Base-by-base conservation (phyloP, 1,140 invertebrate species). In the Pseudomyrmex dendroicus region DNA sequence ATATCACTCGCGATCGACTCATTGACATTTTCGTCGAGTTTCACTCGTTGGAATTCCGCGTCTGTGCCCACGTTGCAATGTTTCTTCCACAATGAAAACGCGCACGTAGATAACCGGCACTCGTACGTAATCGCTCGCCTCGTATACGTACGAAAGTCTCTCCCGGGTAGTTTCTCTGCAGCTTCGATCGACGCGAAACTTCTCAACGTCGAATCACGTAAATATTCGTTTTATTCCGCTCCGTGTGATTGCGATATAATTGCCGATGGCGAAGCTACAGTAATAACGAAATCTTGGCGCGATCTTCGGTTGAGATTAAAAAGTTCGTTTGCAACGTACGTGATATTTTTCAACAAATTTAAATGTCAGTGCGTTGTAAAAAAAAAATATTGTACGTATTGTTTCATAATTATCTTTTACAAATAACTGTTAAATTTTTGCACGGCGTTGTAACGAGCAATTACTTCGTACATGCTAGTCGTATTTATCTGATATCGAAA, bases 11-110 rank as follows among this genome's bases (percentile, higher is more conserved):
- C 82, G 85, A 87, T 87, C 86, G 85, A 88, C 86, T 88, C 86
- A 88, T 88, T 88, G 86, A 87, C 86, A 88, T 88, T 88, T 88
- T 88, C 86, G 86, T 87, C 85, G 86, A 87, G 86, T 88, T 78
- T 84, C 86, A 67, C 86, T 88, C 86, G 86, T 87, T 88, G 86
- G 85, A 88, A 88, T 88, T 88, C 86, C 86, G 66, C 76, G 72
- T 87, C 86, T 87, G 86, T 85, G 86, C 86, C 86, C 86, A 87
- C 86, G 83, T 78, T 62, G 63, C 82, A 54, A 74, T 52, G 82
- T 87, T 88, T 82, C 86, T 87, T 73, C 63, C 73, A 84, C 84
- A 85, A 87, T 86, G 74, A 80, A 87, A 86, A 87, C 76, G 70
- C 66, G 76, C 72, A 76, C 84, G 86, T 76, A 82, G 74, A 73